A percentile compares a stretch with the other conserved stretches of the same genome.
phyloP scores from a whole-genome alignment of 1,140 invertebrate genomes.

The Brachionus paranguensis region DNA sequence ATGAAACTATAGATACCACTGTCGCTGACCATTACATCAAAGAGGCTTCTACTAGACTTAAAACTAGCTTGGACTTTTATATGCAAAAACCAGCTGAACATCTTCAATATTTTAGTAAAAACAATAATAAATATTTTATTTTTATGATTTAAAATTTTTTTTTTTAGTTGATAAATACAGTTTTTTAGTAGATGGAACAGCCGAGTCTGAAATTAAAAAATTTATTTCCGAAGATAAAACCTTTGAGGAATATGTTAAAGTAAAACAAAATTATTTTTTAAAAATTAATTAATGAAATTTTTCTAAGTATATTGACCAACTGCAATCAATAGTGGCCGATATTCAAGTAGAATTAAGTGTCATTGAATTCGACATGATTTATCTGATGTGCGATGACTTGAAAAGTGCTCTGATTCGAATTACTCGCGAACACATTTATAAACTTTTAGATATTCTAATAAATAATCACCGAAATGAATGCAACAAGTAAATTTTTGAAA shows the following conservation, averaged over 20 bases:
- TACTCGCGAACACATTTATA: constrained; percentile 15
- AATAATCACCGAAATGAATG: constrained; percentile 23
- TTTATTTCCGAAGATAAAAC: constrained; percentile 52
- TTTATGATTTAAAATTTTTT: not conserved
- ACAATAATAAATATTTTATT: not conserved
- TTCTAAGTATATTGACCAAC: constrained; percentile 53
- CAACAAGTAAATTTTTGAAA: not conserved
- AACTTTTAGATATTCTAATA: not conserved
- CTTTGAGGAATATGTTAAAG: constrained; percentile 54
- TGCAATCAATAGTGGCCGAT: constrained; percentile 48
- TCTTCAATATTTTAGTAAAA: constrained; percentile 11
- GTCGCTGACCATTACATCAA: constrained; percentile 23
- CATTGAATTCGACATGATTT: constrained; percentile 48
- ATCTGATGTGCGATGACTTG: constrained; percentile 7
- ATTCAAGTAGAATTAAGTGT: constrained; percentile 52
- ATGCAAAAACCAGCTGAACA: not conserved
- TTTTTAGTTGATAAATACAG: constrained; percentile 52
- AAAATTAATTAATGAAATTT: not conserved
- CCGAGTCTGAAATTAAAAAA: constrained; percentile 48
- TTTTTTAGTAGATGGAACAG: constrained; percentile 54
- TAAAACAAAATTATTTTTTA: not conserved
- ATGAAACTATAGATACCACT: constrained; percentile 14
- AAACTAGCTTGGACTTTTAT: constrained; percentile 5
- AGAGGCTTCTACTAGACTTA: not conserved
- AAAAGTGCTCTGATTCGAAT: constrained; percentile 19